phyloP scores from a whole-genome alignment of 2,888 invertebrate species.

The Listrodromus nycthemerus region DNA sequence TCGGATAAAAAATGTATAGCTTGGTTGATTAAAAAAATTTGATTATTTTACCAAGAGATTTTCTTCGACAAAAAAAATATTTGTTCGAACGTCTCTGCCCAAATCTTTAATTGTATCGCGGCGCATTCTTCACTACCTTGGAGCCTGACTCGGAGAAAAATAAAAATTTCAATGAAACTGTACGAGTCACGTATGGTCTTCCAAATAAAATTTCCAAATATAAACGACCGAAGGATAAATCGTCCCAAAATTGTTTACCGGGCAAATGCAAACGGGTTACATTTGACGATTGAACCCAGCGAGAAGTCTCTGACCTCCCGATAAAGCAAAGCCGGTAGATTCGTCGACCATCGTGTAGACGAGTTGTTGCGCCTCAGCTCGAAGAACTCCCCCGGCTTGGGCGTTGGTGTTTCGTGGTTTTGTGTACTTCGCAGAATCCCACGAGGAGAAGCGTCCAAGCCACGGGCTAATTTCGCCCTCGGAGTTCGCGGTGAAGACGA shows the following conservation, averaged over 20 bases:
- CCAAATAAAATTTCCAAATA: no score
- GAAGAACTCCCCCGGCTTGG: constrained; percentile 42
- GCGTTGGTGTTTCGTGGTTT: constrained; percentile 57
- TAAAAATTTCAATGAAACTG: no score
- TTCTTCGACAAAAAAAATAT: no score
- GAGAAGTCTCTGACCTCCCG: constrained; percentile 14
- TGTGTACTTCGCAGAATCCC: constrained; percentile 73
- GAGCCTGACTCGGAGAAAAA: no score
- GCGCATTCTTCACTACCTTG: no score
- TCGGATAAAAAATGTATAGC: no score
- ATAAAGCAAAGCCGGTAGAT: constrained; percentile 27
- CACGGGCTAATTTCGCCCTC: constrained; percentile 76
- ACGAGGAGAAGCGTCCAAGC: constrained; percentile 62
- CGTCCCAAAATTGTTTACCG: not conserved
- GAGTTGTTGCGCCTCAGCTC: constrained; percentile 34
- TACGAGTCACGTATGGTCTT: no score
- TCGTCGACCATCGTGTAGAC: constrained; percentile 3
- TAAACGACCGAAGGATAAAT: not conserved
- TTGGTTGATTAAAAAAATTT: no score
- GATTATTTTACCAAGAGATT: no score
- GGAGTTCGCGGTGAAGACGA: constrained; percentile 72
- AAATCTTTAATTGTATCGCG: no score
- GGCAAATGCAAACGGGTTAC: not conserved
- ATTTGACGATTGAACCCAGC: not conserved
- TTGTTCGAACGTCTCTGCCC: no score